Conservation (phyloP, 2,797 vertebrate genomes). For the Oceanodroma leucorhoa region DNA sequence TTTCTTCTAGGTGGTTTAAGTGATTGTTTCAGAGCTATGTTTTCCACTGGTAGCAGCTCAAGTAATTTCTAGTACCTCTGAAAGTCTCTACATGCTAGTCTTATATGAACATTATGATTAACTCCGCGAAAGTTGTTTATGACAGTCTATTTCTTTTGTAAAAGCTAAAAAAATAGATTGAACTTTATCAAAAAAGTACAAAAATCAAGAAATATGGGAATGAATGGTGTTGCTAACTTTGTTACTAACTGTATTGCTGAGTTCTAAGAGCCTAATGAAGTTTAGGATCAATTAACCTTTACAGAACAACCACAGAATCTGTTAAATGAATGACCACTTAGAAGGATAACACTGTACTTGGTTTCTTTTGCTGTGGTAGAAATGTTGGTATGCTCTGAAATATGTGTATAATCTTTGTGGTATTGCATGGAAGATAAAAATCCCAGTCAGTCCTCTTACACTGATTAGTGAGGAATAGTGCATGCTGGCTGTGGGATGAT, state of each 20-base stretch:
- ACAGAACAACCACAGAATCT: neutral
- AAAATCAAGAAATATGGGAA: neutral
- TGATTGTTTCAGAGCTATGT: neutral
- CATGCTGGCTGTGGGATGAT: neutral
- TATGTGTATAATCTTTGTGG: neutral
- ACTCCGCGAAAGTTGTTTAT: neutral
- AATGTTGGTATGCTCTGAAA: neutral
- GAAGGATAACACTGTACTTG: neutral
- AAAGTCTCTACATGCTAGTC: neutral
- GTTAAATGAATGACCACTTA: neutral
- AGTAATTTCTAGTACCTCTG: neutral
- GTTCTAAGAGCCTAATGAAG: neutral
- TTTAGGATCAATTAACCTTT: neutral
- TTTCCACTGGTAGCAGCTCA: neutral
- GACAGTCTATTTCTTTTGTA: neutral
- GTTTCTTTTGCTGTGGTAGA: neutral
- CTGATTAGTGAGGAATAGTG: neutral
- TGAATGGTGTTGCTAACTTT: neutral
- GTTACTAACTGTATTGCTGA: neutral
- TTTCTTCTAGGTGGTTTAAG: neutral
- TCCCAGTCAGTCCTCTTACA: neutral
- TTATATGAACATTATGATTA: neutral
- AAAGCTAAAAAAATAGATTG: neutral
- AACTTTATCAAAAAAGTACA: neutral
- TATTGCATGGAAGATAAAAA: neutral